Percentiles rank a stretch among this genome's conserved stretches.
These are phyloP conservation scores for Rhinichthys klamathensis DNA, from an alignment of 2,113 vertebrate genomes.

Conservation along the genomic window DNA sequence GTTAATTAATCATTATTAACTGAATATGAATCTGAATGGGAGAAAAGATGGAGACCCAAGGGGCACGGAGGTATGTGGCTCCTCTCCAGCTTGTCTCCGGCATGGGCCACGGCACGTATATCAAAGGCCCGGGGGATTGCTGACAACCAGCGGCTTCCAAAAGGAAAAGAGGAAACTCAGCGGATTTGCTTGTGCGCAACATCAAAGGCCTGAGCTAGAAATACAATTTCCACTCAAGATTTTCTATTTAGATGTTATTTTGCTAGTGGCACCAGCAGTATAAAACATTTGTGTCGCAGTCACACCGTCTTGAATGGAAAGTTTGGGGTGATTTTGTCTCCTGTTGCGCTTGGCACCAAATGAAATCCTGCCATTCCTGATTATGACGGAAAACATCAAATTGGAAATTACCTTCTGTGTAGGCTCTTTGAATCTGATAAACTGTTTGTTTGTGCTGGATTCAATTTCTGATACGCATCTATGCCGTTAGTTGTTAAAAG, in stretches of 20 bases:
- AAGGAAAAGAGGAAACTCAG: conserved; percentile 60
- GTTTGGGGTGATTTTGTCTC: conserved; percentile 5
- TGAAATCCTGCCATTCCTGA: conserved; percentile 23
- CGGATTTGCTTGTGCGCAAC: conserved; percentile 55
- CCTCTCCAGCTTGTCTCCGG: conserved; percentile 48
- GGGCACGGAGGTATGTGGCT: conserved; percentile 56
- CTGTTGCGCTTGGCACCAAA: conserved; percentile 30
- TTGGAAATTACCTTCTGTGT: conserved; percentile 27
- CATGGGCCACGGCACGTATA: conserved; percentile 65
- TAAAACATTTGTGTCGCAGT: conserved; percentile 5
- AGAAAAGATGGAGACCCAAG: conserved; percentile 18
- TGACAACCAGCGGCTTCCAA: conserved; percentile 56
- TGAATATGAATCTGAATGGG: conserved; percentile 4
- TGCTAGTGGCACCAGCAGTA: conserved; percentile 53
- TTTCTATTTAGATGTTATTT: conserved; percentile 60
- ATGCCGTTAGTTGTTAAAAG: conserved; percentile 33
- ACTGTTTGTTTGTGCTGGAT: conserved; percentile 31
- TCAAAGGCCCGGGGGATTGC: conserved; percentile 55
- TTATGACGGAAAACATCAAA: conserved; percentile 48
- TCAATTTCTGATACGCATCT: conserved; percentile 27
- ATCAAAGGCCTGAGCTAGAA: conserved; percentile 62
- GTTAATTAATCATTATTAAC: conserved; percentile 21
- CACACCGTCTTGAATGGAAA: conserved; percentile 23
- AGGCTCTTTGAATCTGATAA: conserved; percentile 43
- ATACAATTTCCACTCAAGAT: conserved; percentile 56